Base-by-base conservation (phyloP, 2,888 invertebrate genomes). In the Tipula confusa region DNA sequence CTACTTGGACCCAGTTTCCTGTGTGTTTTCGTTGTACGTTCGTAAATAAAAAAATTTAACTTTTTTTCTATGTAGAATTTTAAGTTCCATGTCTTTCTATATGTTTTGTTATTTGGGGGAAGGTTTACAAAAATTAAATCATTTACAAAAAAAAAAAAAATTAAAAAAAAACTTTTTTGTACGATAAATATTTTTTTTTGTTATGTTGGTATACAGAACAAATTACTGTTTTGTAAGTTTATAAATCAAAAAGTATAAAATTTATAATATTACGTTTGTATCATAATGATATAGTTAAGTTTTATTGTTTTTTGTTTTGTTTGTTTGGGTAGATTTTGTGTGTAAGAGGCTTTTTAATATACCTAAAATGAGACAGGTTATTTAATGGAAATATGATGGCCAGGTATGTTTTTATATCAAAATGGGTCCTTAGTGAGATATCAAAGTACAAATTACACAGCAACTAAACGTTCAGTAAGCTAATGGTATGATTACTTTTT, bases 211-310 rank as follows among this genome's bases (percentile, higher is more conserved):
- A n/a, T 43, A 43, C 2, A 43, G 43, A 7, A 18, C 64, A 64
- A 64, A 64, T 64, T 64, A 64, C 64, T 64, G 18, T 64, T 64
- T 64, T 64, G 64, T 64, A 64, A 64, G 64, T 64, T 64, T 64
- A 64, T 64, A 64, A 64, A 64, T 64, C 64, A 64, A 64, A 64
- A 9, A 24, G 9, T 64, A 18, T 15, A 15, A 48, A 24, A 64
- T 64, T 18, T 15, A 15, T 48, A 15, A 15, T 48, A 18, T 1
- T 48, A 15, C 18, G 4, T 7, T 48, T 7, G 48, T 0, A 13
- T 64, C n/a, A n/a, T 2, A 18, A 64, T 15, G 43, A 43, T 43
- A 64, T 24, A 64, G 64, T 9, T 64, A 64, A 24, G 18, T 64
- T 64, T n/a, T n/a, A n/a, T n/a, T n/a, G n/a, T n/a, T n/a, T n/a